phyloP scores from a whole-genome alignment of 2,113 vertebrate genomes.

The Microtus richardsoni region DNA sequence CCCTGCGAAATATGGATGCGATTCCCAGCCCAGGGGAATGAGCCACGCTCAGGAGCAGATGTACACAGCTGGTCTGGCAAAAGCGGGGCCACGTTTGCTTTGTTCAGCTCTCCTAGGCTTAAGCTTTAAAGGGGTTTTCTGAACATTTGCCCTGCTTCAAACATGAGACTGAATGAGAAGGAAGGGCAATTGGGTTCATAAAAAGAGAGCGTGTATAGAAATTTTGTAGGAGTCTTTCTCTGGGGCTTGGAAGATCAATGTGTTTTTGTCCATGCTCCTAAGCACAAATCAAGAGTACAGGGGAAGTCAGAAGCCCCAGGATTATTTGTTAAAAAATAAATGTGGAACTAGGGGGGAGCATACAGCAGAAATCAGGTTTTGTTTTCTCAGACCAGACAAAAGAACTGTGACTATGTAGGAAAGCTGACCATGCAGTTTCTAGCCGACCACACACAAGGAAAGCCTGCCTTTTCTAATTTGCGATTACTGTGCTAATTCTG shows the following conservation, averaged over 20 bases:
- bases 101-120: slow-evolving; percentile 45
- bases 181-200: slow-evolving; percentile 22
- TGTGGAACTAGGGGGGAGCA: not conserved
- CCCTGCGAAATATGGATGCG: slow-evolving; percentile 2
- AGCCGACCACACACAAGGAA: not conserved
- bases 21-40: slow-evolving; percentile 62
- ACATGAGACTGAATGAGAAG: slow-evolving; percentile 1
- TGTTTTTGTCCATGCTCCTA: not conserved
- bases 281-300: slow-evolving; percentile 18
- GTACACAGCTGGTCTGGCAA: slow-evolving; percentile 70
- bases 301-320: slow-evolving; percentile 32
- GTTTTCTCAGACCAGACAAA: slow-evolving; percentile 38
- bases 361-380: slow-evolving; percentile 20
- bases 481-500: not conserved
- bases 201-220: not conserved
- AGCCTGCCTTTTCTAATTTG: not conserved
- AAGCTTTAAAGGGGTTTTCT: slow-evolving; percentile 49
- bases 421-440: not conserved
- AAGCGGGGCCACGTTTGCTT: slow-evolving; percentile 58
- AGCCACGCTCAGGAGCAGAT: slow-evolving; percentile 68
- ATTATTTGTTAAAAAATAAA: slow-evolving; percentile 53
- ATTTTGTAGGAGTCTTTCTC: not conserved
- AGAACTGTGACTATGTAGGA: not conserved
- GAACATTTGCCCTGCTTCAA: not conserved
- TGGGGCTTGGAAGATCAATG: not conserved